These are phyloP conservation scores for Alca torda DNA, from an alignment of 2,797 vertebrate species.

Conservation along the genomic window DNA sequence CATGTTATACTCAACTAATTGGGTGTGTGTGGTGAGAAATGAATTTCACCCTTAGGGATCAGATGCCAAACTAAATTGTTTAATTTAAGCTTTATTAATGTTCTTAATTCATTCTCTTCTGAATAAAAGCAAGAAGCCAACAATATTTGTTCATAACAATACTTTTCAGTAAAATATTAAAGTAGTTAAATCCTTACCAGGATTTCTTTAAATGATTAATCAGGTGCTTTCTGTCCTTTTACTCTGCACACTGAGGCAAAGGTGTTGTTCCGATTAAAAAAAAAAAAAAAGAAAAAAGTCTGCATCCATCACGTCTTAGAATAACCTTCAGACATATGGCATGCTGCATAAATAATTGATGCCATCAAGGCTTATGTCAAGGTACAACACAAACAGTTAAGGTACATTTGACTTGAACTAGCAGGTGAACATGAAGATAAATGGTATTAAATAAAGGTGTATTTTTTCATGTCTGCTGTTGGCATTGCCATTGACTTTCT, in stretches of 20 bases:
- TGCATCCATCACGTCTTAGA: background rate
- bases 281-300: background rate
- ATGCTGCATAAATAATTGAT: background rate
- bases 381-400: background rate
- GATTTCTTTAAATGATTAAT: background rate
- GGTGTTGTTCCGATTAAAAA: background rate
- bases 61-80: background rate
- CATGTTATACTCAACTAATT: background rate
- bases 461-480: background rate
- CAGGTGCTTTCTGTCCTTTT: background rate
- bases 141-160: background rate
- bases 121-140: background rate
- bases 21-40: background rate
- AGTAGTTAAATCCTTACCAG: background rate
- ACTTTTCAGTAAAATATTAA: background rate
- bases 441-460: background rate
- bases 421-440: background rate
- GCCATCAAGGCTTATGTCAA: background rate
- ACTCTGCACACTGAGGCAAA: background rate
- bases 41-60: background rate
- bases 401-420: background rate
- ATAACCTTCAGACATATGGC: background rate
- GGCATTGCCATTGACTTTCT: background rate
- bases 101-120: background rate
- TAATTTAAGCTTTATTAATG: background rate